phyloP scores from a whole-genome alignment of 2,888 invertebrate species.

The Epistrophella euchroma region DNA sequence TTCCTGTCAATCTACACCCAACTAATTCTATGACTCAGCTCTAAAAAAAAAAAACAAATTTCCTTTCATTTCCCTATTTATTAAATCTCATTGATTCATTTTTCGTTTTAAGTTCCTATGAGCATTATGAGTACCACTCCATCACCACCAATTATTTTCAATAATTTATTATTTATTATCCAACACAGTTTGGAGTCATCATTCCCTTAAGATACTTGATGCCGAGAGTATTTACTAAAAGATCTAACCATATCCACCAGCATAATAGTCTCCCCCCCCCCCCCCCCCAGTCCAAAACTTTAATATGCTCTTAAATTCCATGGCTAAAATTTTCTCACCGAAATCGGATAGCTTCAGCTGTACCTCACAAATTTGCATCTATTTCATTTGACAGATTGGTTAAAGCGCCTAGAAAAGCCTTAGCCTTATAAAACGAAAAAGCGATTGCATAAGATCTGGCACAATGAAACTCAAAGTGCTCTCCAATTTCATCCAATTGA shows the following conservation, averaged over 20 bases:
- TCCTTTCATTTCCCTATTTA: constrained; percentile 55
- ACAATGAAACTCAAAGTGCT: constrained; percentile 46
- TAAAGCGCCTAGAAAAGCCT: constrained; percentile 43
- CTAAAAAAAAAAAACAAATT: neutral
- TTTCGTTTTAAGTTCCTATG: neutral
- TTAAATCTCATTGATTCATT: constrained; percentile 1
- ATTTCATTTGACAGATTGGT: constrained; percentile 51
- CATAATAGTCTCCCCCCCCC: neutral
- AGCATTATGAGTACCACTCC: neutral
- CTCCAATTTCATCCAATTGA: constrained; percentile 60
- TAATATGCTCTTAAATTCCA: neutral
- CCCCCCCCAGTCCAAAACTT: too few species aligned
- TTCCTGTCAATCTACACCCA: constrained; percentile 47
- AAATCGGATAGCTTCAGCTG: constrained; percentile 52
- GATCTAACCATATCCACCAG: constrained; percentile 3
- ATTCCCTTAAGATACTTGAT: constrained; percentile 36
- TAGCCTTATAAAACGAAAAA: constrained; percentile 17
- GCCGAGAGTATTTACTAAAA: constrained; percentile 4
- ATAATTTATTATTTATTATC: constrained; percentile 51
- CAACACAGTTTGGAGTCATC: constrained; percentile 23
- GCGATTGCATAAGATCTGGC: constrained; percentile 52
- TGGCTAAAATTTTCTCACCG: constrained; percentile 48
- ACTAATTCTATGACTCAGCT: constrained; percentile 13
- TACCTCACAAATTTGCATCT: constrained; percentile 40
- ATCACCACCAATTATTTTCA: constrained; percentile 47